A percentile compares a stretch with the other conserved stretches of the same genome.
Conservation (phyloP, 2,113 vertebrate genomes). For the Marmota flaviventris region DNA sequence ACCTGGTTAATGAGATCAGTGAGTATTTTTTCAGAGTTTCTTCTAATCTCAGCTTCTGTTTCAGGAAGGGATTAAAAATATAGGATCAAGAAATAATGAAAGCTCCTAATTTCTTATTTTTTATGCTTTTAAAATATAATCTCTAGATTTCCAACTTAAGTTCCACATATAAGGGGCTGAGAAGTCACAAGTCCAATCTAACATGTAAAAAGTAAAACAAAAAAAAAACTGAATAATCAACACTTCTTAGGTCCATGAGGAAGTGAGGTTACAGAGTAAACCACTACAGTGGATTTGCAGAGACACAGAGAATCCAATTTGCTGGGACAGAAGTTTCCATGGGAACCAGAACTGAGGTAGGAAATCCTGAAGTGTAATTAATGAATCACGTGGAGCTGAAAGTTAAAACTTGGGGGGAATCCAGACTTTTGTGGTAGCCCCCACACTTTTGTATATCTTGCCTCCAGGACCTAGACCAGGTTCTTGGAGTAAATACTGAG, state of each 20-base stretch:
- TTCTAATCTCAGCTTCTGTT: constrained; percentile 9
- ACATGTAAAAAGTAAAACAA: background rate
- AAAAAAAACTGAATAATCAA: background rate
- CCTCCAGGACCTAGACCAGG: background rate
- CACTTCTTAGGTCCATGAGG: background rate
- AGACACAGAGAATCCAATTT: background rate
- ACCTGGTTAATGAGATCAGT: background rate
- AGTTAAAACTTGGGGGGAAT: background rate
- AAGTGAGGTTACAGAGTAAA: background rate
- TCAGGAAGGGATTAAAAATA: background rate
- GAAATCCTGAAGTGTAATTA: background rate
- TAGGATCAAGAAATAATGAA: constrained; percentile 27
- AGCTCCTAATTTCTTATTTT: background rate
- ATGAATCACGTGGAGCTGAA: background rate
- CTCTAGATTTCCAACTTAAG: background rate
- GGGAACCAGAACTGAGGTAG: background rate
- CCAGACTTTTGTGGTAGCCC: background rate
- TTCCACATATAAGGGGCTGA: background rate
- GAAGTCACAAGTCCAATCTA: background rate
- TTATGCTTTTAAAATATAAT: constrained; percentile 9
- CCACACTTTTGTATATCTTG: background rate
- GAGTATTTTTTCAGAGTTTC: background rate
- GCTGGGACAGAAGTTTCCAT: background rate
- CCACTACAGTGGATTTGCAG: background rate
- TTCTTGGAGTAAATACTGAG: background rate